Evolutionary conservation across 2,797 vertebrate species (phyloP), one percentile per base, ranked within the genome.

Genomic region (Pseudochaenichthys georgianus): DNA sequence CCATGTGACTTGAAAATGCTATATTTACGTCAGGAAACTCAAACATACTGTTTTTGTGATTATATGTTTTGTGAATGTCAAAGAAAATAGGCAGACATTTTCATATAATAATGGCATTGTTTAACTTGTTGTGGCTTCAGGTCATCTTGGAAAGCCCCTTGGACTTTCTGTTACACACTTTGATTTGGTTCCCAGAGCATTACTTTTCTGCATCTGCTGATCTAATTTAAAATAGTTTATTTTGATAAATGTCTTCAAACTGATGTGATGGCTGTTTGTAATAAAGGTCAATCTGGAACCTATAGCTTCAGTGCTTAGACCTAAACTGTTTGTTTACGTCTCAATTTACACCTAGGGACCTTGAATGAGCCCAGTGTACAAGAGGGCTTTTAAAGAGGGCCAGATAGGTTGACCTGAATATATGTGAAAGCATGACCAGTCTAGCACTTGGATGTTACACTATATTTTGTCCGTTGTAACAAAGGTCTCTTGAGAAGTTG

Each of bases 321-420:
- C 69, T 85, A 84, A 84, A 80, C 69, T 77, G 78, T 88, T 92
- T 88, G 85, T 90, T 90, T 88, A 78, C 67, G 63, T 86, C 83
- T 85, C 89, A 91, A 53, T 90, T 90, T 90, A 85, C 85, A 82
- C 80, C 70, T 75, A 13, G 19, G 42, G 73, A 55, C 23, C 64
- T 42, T 90, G 70, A 92, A 91, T 85, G 73, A 72, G 41, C n/a
- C 17, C 80, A 82, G 65, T 90, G 78, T 88, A 74, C 52, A 50
- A 38, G 38, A 71, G 43, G 46, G 54, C 50, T 70, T 59, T 76
- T 78, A 71, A 75, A 82, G 43, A 80, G 51, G 43, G 13, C 21
- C 23, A 7, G 34, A 85, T 73, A 59, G 51, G 50, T 62, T 89
- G 79, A 87, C 81, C 84, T 68, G 76, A 71, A 89, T 82, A 57